Percentiles rank a stretch among this genome's conserved stretches.
phyloP scores from a whole-genome alignment of 1,140 invertebrate genomes.

The Sarcophaga bullata region DNA sequence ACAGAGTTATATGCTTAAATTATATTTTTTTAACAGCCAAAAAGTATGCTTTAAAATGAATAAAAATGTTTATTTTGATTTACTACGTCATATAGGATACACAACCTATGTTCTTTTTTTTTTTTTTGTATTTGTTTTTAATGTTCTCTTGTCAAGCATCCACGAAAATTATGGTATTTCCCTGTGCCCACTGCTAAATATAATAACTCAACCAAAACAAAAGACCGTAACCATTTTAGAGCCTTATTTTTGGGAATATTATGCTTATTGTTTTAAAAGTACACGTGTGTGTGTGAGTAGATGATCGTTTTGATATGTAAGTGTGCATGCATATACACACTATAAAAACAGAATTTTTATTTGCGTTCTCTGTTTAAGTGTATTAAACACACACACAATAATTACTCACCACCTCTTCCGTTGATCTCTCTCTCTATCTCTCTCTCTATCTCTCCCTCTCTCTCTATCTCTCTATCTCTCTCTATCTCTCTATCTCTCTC shows the following conservation, averaged over 20 bases:
- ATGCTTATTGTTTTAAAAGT: not conserved
- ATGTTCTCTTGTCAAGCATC: not conserved
- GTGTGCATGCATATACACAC: too few species aligned
- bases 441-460: too few species aligned
- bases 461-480: not conserved
- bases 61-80: not conserved
- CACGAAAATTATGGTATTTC: not conserved
- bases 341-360: too few species aligned
- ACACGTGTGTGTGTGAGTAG: not conserved
- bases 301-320: too few species aligned
- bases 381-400: too few species aligned
- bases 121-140: too few species aligned
- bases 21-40: not conserved
- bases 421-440: not conserved
- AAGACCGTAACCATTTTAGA: not conserved
- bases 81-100: not conserved
- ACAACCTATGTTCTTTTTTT: not conserved
- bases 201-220: not conserved
- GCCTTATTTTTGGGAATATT: not conserved
- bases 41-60: constrained; percentile 1
- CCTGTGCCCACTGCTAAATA: not conserved
- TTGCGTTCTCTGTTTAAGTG: too few species aligned
- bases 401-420: too few species aligned
- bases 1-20: not conserved
- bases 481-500: too few species aligned